Conservation (phyloP, 2,113 vertebrate species). For the Symphodus melops region DNA sequence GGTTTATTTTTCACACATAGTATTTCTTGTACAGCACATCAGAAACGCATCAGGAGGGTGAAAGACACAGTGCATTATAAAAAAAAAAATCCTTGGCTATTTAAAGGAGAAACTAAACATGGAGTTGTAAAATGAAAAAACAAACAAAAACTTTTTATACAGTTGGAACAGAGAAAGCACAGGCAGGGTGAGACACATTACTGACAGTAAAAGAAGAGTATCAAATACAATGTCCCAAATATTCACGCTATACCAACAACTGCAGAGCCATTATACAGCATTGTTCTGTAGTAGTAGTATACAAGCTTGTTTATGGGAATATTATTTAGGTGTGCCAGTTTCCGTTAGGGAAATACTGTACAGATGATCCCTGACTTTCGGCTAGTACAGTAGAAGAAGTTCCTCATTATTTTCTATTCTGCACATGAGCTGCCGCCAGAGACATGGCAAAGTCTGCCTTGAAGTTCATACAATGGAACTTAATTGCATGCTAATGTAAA, state of each 20-base stretch:
- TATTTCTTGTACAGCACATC: slow-evolving; percentile 82
- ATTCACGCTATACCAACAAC: slow-evolving; percentile 70
- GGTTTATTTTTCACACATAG: slow-evolving; percentile 79
- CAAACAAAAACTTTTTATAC: slow-evolving; percentile 34
- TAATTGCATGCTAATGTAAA: slow-evolving; percentile 43
- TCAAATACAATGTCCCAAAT: slow-evolving; percentile 72
- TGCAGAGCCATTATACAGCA: slow-evolving; percentile 75
- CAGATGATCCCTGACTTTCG: slow-evolving; percentile 45
- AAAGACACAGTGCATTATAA: slow-evolving; percentile 70
- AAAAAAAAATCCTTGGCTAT: slow-evolving; percentile 79
- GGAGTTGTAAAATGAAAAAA: slow-evolving; percentile 50
- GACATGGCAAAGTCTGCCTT: slow-evolving; percentile 16
- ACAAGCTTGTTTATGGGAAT: slow-evolving; percentile 63
- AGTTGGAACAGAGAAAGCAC: slow-evolving; percentile 66
- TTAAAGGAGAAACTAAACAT: slow-evolving; percentile 58
- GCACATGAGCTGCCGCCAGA: slow-evolving; percentile 27
- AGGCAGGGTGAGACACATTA: slow-evolving; percentile 50
- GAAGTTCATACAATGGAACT: slow-evolving; percentile 32
- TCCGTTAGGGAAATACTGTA: slow-evolving; percentile 58
- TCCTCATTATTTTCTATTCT: slow-evolving; percentile 25
- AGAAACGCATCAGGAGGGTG: slow-evolving; percentile 75
- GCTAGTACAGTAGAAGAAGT: slow-evolving; percentile 33
- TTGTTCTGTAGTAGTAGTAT: slow-evolving; percentile 52
- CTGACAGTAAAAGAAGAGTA: slow-evolving; percentile 65
- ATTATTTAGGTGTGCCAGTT: slow-evolving; percentile 39